phyloP scores from a whole-genome alignment of 2,113 vertebrate species.

The Psittacara wagleri region DNA sequence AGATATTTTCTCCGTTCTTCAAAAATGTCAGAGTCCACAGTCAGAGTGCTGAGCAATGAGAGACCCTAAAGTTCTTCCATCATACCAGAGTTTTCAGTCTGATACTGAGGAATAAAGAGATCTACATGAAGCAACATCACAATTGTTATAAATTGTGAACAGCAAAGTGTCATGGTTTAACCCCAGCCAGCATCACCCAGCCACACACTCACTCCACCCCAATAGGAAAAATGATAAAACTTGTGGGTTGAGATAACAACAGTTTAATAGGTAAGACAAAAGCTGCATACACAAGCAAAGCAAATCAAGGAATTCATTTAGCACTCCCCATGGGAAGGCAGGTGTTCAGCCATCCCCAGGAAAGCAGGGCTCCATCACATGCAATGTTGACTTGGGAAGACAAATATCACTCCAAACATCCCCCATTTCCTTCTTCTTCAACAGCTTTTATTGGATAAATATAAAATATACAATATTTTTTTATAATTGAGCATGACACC shows the following conservation, averaged over 20 bases:
- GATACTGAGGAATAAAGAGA: neutral
- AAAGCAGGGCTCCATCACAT: neutral
- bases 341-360: neutral
- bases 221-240: neutral
- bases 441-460: neutral
- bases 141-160: neutral
- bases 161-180: neutral
- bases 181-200: neutral
- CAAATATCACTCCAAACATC: neutral
- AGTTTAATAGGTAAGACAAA: neutral
- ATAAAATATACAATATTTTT: neutral
- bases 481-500: neutral
- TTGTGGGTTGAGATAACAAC: neutral
- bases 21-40: rapidly evolving
- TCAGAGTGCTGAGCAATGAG: neutral
- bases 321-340: neutral
- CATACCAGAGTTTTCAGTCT: neutral
- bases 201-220: neutral
- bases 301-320: neutral
- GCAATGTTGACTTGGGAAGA: neutral
- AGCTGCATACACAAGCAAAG: neutral
- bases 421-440: neutral
- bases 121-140: neutral
- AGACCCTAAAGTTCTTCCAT: neutral
- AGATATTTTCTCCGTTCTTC: neutral